Base-by-base conservation (phyloP, 1,140 invertebrate genomes). In the Camponotus floridanus region DNA sequence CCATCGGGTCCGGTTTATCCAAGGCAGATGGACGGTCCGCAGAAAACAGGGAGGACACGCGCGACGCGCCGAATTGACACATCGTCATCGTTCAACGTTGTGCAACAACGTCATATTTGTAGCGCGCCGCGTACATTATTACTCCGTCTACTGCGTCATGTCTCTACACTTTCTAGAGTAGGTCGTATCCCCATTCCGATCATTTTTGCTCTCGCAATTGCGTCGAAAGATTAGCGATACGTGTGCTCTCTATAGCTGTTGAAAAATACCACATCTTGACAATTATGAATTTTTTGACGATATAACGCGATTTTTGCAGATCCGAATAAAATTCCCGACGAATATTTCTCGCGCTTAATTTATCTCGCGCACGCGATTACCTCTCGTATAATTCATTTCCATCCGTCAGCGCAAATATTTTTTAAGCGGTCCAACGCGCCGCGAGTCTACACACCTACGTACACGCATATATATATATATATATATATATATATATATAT, bases 31-130 rank as follows among this genome's bases (percentile, higher is more conserved):
- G 26, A 70, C 31, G 36, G 39, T 48, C 62, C 15, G 33, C 39
- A 26, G 67, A 42, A 61, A 61, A 74, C 55, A 62, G 6, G 57
- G 55, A 83, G 68, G 39, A 73, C n/a, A 39, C 73, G 8, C 42
- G 31, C 21, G 64, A 39, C 73, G 8, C 42, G 31, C 21, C 76
- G 62, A 68, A 6, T 67, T 36, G 76, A 36, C 68, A 42, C 31
- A 61, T 83, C 62, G 68, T 73, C 68, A 55, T 55, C 39, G 39
- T 21, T 33, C 64, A 26, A 18, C 39, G 67, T 83, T 83, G 79
- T 62, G 68, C 48, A 83, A 83, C 64, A 39, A 62, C 55, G 31
- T 81, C 26, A 26, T 74, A 83, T 73, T 83, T 83, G 68, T 62
- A 83, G 36, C 67, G 18, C 79, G 67, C 15, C 57, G 65, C 78